A percentile compares a stretch with the other conserved stretches of the same genome.
Conservation (phyloP, 2,113 vertebrate genomes). For the Rhinolophus sinicus region DNA sequence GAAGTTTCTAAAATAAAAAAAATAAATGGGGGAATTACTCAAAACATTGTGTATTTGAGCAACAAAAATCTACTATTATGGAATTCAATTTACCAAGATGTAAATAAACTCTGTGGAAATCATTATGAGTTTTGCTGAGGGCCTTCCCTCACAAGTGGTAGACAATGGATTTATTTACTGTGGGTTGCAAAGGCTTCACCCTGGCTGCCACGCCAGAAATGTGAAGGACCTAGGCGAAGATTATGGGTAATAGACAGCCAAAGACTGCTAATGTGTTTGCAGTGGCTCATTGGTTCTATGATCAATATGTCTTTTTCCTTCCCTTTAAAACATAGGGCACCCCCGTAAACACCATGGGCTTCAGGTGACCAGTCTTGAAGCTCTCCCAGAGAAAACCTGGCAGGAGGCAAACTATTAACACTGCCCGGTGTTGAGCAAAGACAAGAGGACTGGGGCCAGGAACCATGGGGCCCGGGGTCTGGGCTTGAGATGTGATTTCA, state of each 20-base stretch:
- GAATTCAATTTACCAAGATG: neutral
- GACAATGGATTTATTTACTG: neutral
- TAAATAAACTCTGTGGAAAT: neutral
- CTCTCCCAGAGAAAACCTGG: neutral
- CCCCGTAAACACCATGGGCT: neutral
- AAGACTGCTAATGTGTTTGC: neutral
- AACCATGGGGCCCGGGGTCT: neutral
- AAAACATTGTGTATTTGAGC: conserved; percentile 32
- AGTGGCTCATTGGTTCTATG: neutral
- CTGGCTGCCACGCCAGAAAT: too few species aligned
- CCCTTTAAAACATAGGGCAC: neutral
- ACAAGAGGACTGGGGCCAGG: neutral
- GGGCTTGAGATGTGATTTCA: neutral
- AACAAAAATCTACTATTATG: conserved; percentile 49
- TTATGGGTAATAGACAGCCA: accelerated
- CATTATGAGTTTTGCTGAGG: neutral
- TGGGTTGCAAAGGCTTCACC: neutral
- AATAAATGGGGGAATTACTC: conserved; percentile 77
- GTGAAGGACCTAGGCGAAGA: accelerated
- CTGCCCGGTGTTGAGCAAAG: neutral
- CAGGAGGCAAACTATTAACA: accelerated
- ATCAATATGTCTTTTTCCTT: neutral
- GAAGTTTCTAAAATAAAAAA: conserved; percentile 92
- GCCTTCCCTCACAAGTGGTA: too few species aligned
- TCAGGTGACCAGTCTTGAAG: neutral